These are phyloP conservation scores for Peromyscus polionotus DNA, from an alignment of 2,113 vertebrate genomes.

Conservation along the genomic window DNA sequence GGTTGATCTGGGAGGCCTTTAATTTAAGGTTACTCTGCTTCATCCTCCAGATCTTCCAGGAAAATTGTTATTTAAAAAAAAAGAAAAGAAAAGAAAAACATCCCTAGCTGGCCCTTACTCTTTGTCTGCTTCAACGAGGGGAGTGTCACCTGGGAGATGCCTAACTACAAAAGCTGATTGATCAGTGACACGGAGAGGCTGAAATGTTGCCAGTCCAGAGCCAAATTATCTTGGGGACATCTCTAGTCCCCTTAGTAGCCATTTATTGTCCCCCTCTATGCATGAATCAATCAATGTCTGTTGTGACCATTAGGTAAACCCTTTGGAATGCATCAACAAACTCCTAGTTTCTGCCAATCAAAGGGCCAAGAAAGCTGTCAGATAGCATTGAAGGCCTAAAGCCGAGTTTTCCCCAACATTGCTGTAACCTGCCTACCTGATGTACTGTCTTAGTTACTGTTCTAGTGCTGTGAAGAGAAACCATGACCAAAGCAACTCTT, in stretches of 20 bases:
- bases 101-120: not conserved
- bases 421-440: not conserved
- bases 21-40: not conserved
- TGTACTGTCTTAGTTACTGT: not conserved
- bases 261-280: not conserved
- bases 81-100: not conserved
- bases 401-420: not conserved
- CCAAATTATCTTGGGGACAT: not conserved
- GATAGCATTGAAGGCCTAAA: not conserved
- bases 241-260: not conserved
- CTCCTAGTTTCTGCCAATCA: not conserved
- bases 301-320: not conserved
- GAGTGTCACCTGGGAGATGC: not conserved
- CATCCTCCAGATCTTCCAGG: not conserved
- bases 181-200: not conserved
- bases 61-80: not conserved
- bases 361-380: not conserved
- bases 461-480: not conserved
- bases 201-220: not conserved
- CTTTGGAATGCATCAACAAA: not conserved
- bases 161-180: not conserved
- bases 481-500: not conserved
- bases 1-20: not conserved
- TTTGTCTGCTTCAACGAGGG: not conserved
- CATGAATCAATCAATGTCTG: not conserved